Evolutionary conservation across 1,140 invertebrate genomes (phyloP), one percentile per base, ranked within the genome.

Genomic region (Drosophila watanabei): DNA sequence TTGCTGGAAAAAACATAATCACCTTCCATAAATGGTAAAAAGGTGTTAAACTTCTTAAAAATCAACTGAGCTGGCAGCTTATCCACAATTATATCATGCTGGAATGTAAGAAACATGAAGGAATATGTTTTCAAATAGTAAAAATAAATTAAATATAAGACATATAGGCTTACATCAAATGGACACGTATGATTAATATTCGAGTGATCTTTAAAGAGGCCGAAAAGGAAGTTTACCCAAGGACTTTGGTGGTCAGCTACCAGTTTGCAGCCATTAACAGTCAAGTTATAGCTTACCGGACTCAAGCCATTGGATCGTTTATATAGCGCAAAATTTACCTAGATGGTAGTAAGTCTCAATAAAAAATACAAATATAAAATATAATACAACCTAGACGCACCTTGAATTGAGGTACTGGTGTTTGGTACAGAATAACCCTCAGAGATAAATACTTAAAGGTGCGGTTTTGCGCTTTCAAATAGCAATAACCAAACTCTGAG

Each of bases 161-260:
- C 41, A 3, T 10, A 11, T 7, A 11, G 1, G 3, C 69, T 49
- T n/a, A 59, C 70, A 30, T 51, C 2, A n/a, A 35, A 73, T 0
- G 66, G 66, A 24, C 70, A 71, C 0, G 66, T 30, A n/a, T 72
- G 70, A 35, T 60, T 72, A 0, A 73, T 24, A n/a, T 73, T 73
- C 1, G 54, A 60, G 37, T 73, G 35, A 1, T 5, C 14, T 2
- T 5, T 20, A 9, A 73, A 51, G 5, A 57, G 10, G 0, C 33
- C 13, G 5, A 60, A 59, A 4, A 71, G n/a, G 30, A 73, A 73
- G 5, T n/a, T n/a, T 9, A 37, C 9, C 14, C 13, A 30, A 7
- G 45, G 37, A 35, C 30, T 73, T 4, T 11, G 16, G 0, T 24
- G 13, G 2, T 28, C 32, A 4, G 11, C 9, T 18, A 60, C 14